Evolutionary conservation across 2,888 invertebrate genomes (phyloP), one percentile per base, ranked within the genome.

Genomic region (Drosophila colorata): DNA sequence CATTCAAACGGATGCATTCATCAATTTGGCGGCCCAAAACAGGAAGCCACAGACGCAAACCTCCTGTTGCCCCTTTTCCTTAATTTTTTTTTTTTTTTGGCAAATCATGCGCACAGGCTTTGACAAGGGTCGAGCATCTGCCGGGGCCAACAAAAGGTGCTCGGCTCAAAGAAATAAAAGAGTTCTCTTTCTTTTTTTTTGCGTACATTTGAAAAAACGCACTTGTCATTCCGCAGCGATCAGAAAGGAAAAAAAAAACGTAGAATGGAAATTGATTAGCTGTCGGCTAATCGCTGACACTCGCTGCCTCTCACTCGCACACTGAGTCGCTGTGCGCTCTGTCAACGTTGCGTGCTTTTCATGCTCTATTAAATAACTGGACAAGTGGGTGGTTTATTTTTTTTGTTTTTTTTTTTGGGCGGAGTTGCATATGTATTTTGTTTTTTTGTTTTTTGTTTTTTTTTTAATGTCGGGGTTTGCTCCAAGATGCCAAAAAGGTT

Each of bases 1-100:
- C 58, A 63, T 75, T 88, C 88, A 88, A 85, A 85, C 89, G 88
- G 88, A 88, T 89, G 90, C 89, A 88, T 90, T 78, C 88, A 88
- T 90, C 89, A 88, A 89, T 87, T 88, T 90, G 87, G 82, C 79
- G 58, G 75, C 67, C 66, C 66, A 60, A 67, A 53, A 78, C 77
- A 80, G 73, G 80, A 77, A 80, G 69, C 58, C 52, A 33, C 65
- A 35, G 33, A 67, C 59, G 49, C 58, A 41, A 46, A 46, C 74
- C 78, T 77, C 61, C 58, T 67, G 67, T 46, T 61, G 53, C 41
- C 51, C 28, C 43, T 41, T 35, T 49, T 58, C 46, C 37, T 55
- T 40, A 35, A 23, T 38, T 40, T 2, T 40, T 51, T 25, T 20
- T 48, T 47, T 44, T 58, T 59, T 61, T 71, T 56, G 67, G 69